These are phyloP conservation scores for Atopsyche davidsoni DNA, from an alignment of 1,140 invertebrate species.

Conservation along the genomic window DNA sequence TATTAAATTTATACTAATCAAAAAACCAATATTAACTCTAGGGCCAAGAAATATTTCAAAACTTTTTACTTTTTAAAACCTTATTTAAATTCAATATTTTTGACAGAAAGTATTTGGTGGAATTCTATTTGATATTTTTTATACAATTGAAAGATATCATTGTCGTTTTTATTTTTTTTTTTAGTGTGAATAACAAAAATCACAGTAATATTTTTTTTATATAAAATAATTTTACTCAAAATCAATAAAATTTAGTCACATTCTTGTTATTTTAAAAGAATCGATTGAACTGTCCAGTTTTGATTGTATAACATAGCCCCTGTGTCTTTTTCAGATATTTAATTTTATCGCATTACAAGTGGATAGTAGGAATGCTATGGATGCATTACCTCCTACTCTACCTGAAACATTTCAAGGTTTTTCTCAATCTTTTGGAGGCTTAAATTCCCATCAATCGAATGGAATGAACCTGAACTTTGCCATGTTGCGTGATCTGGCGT, in stretches of 20 bases:
- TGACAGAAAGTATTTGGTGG: constrained; percentile 6
- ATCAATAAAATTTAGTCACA: background rate
- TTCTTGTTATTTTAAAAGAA: too few species aligned
- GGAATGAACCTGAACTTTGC: constrained; percentile 40
- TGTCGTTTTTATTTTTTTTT: too few species aligned
- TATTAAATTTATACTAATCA: too few species aligned
- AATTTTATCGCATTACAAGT: constrained; percentile 46
- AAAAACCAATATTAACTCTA: too few species aligned
- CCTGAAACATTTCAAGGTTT: constrained; percentile 47
- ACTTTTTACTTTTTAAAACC: too few species aligned
- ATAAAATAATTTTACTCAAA: constrained; percentile 1
- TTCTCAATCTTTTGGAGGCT: constrained; percentile 34
- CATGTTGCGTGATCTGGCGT: constrained; percentile 60
- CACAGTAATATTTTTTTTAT: constrained; percentile 14
- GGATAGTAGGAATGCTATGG: constrained; percentile 48
- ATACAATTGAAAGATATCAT: too few species aligned
- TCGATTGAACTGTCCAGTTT: too few species aligned
- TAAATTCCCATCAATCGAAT: constrained; percentile 33
- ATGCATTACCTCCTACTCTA: constrained; percentile 41
- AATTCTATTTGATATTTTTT: too few species aligned
- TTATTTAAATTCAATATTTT: background rate
- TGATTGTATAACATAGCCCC: background rate
- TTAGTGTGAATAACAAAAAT: too few species aligned
- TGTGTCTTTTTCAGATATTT: constrained; percentile 42
- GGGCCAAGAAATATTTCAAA: too few species aligned